phyloP scores from a whole-genome alignment of 92 coral and sea anemone species.

The Paramuricea clavata region DNA sequence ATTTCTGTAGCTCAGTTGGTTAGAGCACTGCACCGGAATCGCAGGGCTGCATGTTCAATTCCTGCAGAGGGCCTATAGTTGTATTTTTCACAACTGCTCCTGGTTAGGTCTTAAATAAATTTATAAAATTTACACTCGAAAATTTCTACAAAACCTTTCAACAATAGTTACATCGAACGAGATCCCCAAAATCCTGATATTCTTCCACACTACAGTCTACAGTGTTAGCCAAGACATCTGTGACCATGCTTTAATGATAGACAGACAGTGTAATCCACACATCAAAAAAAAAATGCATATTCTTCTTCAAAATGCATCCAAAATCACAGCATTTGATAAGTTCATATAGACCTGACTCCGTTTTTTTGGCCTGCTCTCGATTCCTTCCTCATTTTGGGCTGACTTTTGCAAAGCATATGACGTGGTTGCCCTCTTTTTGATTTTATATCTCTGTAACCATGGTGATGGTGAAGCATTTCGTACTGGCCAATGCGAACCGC shows the following conservation, averaged over 20 bases:
- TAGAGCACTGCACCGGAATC: no score
- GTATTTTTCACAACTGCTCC: no score
- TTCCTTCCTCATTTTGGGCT: neutral
- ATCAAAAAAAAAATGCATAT: neutral
- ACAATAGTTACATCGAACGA: no score
- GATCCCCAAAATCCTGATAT: no score
- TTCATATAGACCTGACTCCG: slow-evolving; percentile 23
- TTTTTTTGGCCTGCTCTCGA: neutral
- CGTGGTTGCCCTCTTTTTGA: slow-evolving; percentile 85
- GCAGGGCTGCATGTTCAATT: no score
- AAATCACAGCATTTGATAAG: slow-evolving; percentile 20
- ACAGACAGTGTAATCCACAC: neutral
- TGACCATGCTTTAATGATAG: neutral
- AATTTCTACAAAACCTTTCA: no score
- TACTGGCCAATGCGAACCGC: slow-evolving; percentile 51
- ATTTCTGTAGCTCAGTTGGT: no score
- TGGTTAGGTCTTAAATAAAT: no score
- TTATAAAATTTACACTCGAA: no score
- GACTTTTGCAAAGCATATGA: slow-evolving; percentile 40
- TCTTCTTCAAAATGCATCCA: slow-evolving; percentile 11
- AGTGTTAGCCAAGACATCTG: neutral
- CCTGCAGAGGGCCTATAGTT: no score
- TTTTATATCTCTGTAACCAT: slow-evolving; percentile 91
- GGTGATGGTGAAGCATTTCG: slow-evolving; percentile 94
- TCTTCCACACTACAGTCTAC: neutral